Base-by-base conservation (phyloP, 2,888 invertebrate species). In the Cheilosia variabilis region DNA sequence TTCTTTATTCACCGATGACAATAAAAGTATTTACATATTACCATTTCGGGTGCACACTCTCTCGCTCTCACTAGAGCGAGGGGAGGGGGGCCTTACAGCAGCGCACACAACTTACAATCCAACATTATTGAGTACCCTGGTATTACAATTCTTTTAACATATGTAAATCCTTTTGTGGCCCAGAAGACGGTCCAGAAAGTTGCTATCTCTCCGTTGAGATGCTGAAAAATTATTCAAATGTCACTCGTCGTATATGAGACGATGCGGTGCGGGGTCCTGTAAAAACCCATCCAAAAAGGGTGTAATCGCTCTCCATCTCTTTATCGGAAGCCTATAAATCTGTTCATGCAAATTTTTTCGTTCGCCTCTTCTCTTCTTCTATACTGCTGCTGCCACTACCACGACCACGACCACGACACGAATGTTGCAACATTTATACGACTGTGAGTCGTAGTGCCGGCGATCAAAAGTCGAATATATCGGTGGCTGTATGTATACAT, bases 21-120 rank as follows among this genome's bases (percentile, higher is more conserved):
- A 91, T 91, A 91, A 91, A 91, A 91, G 90, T 91, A 91, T 91
- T 91, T 90, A 90, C 91, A 91, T 91, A 91, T 91, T 90, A 88
- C 90, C 89, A 90, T 90, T 90, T 90, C 89, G 89, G 90, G 91
- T 90, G 91, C 90, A 90, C 66, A 45, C 57, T 50, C 77, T 17
- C 37, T 4, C 37, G 10, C 37, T 37, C 37, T 13, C 13, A 15
- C 15, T n/a, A 15, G 19, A 43, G n/a, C 15, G 37, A 10, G 2
- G 24, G 24, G 72, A 43, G 27, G 41, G 24, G 45, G 34, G n/a
- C 22, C 43, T 27, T 27, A 27, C 27, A 27, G 27, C 68, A 53
- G 60, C 31, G 63, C 41, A 45, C 37, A 41, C 68, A 63, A 69
- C 68, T 75, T 79, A 79, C 86, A 80, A 72, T 45, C 71, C 80